Conservation (phyloP, 2,797 vertebrate genomes). For the Allobates femoralis region DNA sequence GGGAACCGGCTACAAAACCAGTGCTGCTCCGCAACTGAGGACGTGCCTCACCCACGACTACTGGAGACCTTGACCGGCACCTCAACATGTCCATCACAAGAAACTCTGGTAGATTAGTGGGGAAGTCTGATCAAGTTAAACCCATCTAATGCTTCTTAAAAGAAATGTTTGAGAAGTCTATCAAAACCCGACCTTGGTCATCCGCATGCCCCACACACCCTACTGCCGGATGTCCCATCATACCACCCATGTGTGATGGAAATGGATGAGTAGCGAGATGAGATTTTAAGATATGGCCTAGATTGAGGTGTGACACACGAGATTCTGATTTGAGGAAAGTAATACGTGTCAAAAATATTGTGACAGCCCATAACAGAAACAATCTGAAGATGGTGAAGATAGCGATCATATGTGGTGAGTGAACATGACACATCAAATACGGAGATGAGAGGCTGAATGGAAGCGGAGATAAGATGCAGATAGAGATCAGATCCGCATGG, state of each 20-base stretch:
- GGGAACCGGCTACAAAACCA: too few relatives aligned
- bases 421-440: slow-evolving; percentile 19
- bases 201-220: background rate
- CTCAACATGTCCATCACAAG: too few relatives aligned
- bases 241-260: background rate
- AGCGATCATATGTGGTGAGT: slow-evolving; percentile 11
- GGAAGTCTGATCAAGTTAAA: too few relatives aligned
- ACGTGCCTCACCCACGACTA: too few relatives aligned
- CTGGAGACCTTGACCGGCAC: too few relatives aligned
- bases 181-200: background rate
- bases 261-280: background rate
- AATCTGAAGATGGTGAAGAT: background rate
- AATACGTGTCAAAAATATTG: slow-evolving; percentile 6
- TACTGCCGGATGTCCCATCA: background rate
- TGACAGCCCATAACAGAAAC: slow-evolving; percentile 6
- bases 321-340: background rate
- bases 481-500: background rate
- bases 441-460: background rate
- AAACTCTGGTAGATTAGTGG: too few relatives aligned
- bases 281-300: background rate
- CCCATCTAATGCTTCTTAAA: too few relatives aligned
- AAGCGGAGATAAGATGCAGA: background rate
- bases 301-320: background rate
- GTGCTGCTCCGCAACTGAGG: too few relatives aligned
- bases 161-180: too few relatives aligned